Evolutionary conservation across 2,888 invertebrate species (phyloP).

Genomic region (Torymus auratus): DNA sequence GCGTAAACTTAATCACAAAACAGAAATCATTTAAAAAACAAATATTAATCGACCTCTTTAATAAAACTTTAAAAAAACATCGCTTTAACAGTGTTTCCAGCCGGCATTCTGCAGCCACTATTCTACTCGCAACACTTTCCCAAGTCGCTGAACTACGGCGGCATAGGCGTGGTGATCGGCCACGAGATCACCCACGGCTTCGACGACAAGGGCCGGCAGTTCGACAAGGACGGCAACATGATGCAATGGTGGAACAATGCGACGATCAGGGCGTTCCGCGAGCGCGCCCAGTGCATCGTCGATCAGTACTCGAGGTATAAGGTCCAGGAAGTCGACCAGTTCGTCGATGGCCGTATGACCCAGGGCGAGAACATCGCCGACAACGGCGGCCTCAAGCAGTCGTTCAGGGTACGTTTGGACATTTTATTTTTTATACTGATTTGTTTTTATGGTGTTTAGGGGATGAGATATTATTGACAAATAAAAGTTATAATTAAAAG

Average conservation of each 20-base stretch:
- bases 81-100: conserved; percentile 85
- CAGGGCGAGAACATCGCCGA: conserved; percentile 96
- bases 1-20: no score
- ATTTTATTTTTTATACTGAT: neutral
- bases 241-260: conserved; percentile 95
- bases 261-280: conserved; percentile 88
- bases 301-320: conserved; percentile 91
- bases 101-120: conserved; percentile 90
- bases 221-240: conserved; percentile 93
- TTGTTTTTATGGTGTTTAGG: conserved; percentile 4
- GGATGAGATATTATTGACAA: conserved; percentile 1
- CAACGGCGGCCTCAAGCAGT: conserved; percentile 94
- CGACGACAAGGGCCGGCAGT: conserved; percentile 91
- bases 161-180: conserved; percentile 91
- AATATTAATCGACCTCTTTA: no score
- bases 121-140: conserved; percentile 92
- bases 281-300: conserved; percentile 90
- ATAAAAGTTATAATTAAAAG: neutral
- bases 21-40: no score
- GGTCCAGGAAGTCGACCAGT: conserved; percentile 86
- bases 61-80: neutral
- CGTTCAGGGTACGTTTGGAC: conserved; percentile 84
- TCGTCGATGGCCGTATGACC: conserved; percentile 85
- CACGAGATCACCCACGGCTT: conserved; percentile 92
- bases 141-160: conserved; percentile 90